phyloP scores from a whole-genome alignment of 2,888 invertebrate species.

The Dryococelus australis region DNA sequence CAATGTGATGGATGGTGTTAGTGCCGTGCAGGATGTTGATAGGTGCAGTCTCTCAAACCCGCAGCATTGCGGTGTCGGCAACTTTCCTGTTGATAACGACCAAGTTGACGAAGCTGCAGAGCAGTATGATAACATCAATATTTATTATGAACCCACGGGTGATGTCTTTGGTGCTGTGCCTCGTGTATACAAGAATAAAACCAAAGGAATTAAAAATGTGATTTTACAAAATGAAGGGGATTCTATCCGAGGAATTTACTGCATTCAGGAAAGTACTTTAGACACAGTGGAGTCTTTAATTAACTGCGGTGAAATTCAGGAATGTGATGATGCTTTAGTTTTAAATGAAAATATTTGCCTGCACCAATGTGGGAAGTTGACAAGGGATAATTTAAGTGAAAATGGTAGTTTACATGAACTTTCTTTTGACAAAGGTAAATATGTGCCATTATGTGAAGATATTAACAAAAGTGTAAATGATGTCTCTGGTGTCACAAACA shows the following conservation, averaged over 20 bases:
- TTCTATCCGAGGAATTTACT: not conserved
- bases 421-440: not conserved
- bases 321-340: not conserved
- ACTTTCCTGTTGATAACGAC: constrained; percentile 8
- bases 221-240: not conserved
- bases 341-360: not conserved
- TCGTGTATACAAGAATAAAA: not conserved
- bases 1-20: not conserved
- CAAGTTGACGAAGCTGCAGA: not conserved
- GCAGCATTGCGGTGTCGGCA: not conserved
- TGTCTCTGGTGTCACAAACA: not conserved
- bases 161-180: not conserved
- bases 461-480: not conserved
- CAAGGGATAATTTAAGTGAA: not conserved
- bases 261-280: not conserved
- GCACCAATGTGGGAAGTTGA: not conserved
- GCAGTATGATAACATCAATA: not conserved
- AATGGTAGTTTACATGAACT: not conserved
- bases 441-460: not conserved
- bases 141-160: not conserved
- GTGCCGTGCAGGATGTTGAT: not conserved
- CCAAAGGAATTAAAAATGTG: not conserved
- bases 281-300: not conserved
- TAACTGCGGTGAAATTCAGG: not conserved
- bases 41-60: not conserved